These are phyloP conservation scores for Nasonia oneida DNA, from an alignment of 2,888 invertebrate genomes.

Conservation along the genomic window DNA sequence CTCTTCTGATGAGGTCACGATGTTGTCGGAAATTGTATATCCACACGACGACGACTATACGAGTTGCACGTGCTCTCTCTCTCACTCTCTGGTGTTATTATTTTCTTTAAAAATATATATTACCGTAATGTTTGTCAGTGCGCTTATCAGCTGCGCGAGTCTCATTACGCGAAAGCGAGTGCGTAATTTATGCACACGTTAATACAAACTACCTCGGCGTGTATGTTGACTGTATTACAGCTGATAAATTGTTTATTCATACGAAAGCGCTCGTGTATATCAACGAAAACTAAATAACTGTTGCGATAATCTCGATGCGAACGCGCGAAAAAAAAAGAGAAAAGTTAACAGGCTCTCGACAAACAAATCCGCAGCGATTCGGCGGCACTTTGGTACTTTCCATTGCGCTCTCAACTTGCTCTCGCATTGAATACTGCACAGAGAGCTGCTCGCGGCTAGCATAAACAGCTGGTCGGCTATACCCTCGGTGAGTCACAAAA, in stretches of 20 bases:
- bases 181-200: neutral
- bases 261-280: neutral
- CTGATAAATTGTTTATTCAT: neutral
- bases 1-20: neutral
- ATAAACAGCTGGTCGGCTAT: conserved; percentile 25
- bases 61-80: neutral
- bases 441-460: neutral
- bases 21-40: neutral
- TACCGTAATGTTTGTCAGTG: neutral
- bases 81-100: neutral
- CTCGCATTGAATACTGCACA: neutral
- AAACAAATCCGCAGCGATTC: neutral
- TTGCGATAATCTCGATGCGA: neutral
- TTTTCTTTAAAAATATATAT: neutral
- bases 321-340: neutral
- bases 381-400: neutral
- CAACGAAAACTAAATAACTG: neutral
- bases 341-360: neutral
- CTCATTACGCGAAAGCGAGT: neutral
- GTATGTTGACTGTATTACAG: neutral
- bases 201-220: neutral
- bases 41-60: too few relatives aligned
- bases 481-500: conserved; percentile 38
- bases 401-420: neutral
- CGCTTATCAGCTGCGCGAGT: neutral